Conservation (phyloP, 1,140 invertebrate species). For the Oedothorax gibbosus region DNA sequence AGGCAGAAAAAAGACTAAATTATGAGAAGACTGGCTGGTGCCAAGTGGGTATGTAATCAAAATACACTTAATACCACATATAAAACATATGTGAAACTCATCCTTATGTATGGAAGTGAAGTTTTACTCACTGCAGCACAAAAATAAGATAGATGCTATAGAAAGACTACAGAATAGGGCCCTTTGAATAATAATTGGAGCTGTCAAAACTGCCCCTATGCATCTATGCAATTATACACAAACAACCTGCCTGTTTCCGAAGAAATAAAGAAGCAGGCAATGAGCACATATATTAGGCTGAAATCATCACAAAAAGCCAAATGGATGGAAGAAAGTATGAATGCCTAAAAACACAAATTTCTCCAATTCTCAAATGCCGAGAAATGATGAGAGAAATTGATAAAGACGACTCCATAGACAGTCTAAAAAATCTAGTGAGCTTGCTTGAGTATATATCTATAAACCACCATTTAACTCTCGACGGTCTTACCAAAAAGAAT, state of each 20-base stretch:
- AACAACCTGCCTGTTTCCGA: background rate
- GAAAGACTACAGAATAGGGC: constrained; percentile 16
- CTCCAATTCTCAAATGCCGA: no score
- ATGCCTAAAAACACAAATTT: background rate
- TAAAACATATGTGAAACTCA: constrained; percentile 16
- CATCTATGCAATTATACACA: constrained; percentile 4
- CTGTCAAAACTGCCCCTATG: background rate
- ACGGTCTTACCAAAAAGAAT: background rate
- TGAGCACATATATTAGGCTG: background rate
- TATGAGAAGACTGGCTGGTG: constrained; percentile 6
- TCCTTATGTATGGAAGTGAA: background rate
- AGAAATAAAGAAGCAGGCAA: background rate
- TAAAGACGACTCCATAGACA: no score
- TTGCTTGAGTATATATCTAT: background rate
- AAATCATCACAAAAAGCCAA: background rate
- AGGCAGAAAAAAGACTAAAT: background rate
- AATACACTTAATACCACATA: constrained; percentile 17
- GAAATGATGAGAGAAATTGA: no score
- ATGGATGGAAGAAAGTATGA: background rate
- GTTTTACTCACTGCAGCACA: background rate
- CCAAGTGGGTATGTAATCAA: constrained; percentile 3
- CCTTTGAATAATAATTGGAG: constrained; percentile 11
- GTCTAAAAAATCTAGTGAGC: no score
- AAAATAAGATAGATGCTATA: background rate
- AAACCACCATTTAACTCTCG: background rate